Base-by-base conservation (phyloP, 2,113 vertebrate species). In the Copsychus sechellarum region DNA sequence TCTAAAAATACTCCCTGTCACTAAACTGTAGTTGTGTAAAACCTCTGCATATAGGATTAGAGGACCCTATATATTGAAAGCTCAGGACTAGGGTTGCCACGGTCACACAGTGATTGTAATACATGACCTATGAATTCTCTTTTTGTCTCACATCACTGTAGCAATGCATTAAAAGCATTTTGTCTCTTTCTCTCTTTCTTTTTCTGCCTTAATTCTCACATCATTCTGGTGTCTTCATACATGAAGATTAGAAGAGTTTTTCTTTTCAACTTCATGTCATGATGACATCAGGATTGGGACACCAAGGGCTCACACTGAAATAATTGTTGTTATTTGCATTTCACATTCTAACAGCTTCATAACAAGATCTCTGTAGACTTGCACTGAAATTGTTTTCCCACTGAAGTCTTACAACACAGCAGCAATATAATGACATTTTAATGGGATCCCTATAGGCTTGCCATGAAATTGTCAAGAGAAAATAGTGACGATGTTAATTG, bases 381-480 rank as follows among this genome's bases (percentile, higher is more conserved):
- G 77, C 58, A 43, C 42, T 90, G 91, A 96, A 96, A 94, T 96
- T 96, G 93, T 97, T 96, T 96, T 95, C 87, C 91, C 79, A 91
- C 84, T 83, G 81, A 95, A 96, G 79, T 93, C 96, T 96, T 90
- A 77, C 58, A 96, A 96, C 79, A 86, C 72, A 82, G 79, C 71
- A 72, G 93, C 80, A 95, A 86, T 88, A 97, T 96, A 95, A 96
- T 88, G 94, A 96, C 92, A 96, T 96, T 95, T 97, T 96, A 97
- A 96, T 97, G 92, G 94, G 87, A 95, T 97, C 94, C 87, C 96
- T 81, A 92, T 93, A 93, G 97, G 88, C 91, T 80, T 93, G 89
- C 86, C 23, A 72, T 72, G 80, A 92, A 96, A 97, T 97, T 97
- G 96, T 97, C 96, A 94, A 38, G 97, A 96, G 97, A 95, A 95